A percentile compares a stretch with the other conserved stretches of the same genome.
phyloP scores from a whole-genome alignment of 2,888 invertebrate genomes.

The Orthosia gracilis region DNA sequence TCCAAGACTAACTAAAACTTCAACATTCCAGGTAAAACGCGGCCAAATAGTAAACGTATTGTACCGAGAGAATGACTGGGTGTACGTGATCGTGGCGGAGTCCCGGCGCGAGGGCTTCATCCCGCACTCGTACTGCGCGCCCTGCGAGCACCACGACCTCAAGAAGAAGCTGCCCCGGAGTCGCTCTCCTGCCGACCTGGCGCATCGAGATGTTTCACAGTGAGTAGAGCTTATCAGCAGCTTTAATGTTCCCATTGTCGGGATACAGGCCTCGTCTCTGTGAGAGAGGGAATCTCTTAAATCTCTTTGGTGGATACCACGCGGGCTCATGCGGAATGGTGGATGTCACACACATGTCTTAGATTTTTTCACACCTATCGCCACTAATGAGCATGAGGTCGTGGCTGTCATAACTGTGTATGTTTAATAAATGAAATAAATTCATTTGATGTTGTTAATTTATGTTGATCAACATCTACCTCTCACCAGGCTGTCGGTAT shows the following conservation, averaged over 20 bases:
- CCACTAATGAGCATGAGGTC: no score
- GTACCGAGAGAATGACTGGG: conserved; percentile 99
- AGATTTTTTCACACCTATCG: no score
- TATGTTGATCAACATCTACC: no score
- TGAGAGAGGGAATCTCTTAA: no score
- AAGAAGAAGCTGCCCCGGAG: conserved; percentile 97
- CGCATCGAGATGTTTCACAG: conserved; percentile 92
- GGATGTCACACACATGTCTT: no score
- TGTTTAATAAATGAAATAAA: no score
- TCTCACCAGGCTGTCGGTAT: conserved; percentile 81
- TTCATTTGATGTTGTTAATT: no score
- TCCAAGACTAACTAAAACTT: background rate
- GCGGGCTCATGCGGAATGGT: no score
- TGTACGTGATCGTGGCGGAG: conserved; percentile 98
- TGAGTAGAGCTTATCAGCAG: conserved; percentile 70
- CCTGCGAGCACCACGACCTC: conserved; percentile 96
- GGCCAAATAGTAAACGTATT: conserved; percentile 98
- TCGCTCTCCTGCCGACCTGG: conserved; percentile 90
- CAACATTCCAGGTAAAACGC: conserved; percentile 92
- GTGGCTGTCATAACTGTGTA: no score
- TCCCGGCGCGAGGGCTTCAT: conserved; percentile 98
- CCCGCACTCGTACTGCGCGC: conserved; percentile 98
- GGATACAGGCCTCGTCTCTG: no score
- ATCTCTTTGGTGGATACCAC: no score
- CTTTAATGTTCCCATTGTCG: no score